These are phyloP conservation scores for Drosophila lowei DNA, from an alignment of 1,140 invertebrate species.

Conservation along the genomic window DNA sequence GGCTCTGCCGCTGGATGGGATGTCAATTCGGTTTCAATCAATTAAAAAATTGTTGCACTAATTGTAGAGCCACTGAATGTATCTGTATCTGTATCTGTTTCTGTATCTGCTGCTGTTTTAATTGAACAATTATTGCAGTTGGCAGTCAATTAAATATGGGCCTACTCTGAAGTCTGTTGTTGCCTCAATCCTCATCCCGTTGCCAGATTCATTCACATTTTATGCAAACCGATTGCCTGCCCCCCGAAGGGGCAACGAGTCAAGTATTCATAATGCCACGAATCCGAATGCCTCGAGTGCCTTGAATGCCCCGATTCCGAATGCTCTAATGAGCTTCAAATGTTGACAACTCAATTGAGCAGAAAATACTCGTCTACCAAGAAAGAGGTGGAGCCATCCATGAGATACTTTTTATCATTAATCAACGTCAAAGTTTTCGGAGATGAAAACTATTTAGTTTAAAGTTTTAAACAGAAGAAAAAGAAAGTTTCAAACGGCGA, in stretches of 20 bases:
- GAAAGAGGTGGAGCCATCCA: neutral
- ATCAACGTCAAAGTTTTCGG: constrained; percentile 53
- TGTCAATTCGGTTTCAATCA: constrained; percentile 57
- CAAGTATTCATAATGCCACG: constrained; percentile 67
- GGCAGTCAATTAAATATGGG: constrained; percentile 72
- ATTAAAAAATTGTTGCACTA: constrained; percentile 70
- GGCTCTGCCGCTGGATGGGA: neutral
- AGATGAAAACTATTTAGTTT: constrained; percentile 2
- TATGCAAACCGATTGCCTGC: constrained; percentile 65
- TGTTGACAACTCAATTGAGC: constrained; percentile 75
- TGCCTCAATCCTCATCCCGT: constrained; percentile 15
- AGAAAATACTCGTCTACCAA: constrained; percentile 51
- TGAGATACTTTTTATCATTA: constrained; percentile 43
- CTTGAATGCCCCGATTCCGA: constrained; percentile 27
- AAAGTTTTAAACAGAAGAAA: too few relatives aligned
- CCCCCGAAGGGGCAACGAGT: neutral
- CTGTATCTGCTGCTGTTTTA: constrained; percentile 35
- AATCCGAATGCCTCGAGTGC: too few relatives aligned
- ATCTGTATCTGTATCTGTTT: constrained; percentile 10
- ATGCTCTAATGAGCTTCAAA: constrained; percentile 68
- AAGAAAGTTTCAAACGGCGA: constrained; percentile 2
- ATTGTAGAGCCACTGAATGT: constrained; percentile 51
- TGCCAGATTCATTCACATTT: constrained; percentile 34
- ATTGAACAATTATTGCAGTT: constrained; percentile 76
- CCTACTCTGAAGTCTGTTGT: constrained; percentile 24